A percentile compares a stretch with the other conserved stretches of the same genome.
Conservation (phyloP, 1,140 invertebrate species). For the Vanessa atalanta region DNA sequence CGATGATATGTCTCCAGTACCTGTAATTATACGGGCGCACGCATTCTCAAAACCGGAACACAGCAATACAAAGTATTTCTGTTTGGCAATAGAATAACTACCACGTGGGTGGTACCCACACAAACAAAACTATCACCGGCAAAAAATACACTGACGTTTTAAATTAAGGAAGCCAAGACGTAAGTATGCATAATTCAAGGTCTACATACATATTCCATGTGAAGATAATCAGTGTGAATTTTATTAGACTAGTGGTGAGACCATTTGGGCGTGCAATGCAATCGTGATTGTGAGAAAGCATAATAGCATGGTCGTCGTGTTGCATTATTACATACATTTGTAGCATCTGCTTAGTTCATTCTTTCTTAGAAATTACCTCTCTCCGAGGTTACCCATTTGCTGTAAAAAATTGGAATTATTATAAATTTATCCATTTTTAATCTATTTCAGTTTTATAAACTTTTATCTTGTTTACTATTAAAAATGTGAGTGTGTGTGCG, state of each 20-base stretch:
- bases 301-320: constrained; percentile 40
- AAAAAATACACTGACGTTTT: too few species aligned
- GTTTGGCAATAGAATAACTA: too few species aligned
- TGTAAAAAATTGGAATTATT: neutral
- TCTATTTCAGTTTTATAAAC: neutral
- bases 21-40: too few species aligned
- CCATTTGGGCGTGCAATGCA: constrained; percentile 42
- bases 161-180: too few species aligned
- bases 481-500: neutral
- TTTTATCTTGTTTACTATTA: neutral
- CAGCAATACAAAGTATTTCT: too few species aligned
- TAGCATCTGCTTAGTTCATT: constrained; percentile 36
- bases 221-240: constrained; percentile 30
- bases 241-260: constrained; percentile 32
- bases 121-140: too few species aligned
- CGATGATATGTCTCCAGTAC: too few species aligned
- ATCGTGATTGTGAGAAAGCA: constrained; percentile 38
- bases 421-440: neutral
- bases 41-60: too few species aligned
- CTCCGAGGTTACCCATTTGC: constrained; percentile 4
- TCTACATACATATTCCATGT: neutral
- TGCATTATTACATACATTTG: constrained; percentile 42
- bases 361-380: constrained; percentile 42
- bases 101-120: too few species aligned
- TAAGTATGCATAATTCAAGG: neutral